These are phyloP conservation scores for Scaptodrosophila lebanonensis DNA, from an alignment of 1,140 invertebrate genomes.

Conservation along the genomic window DNA sequence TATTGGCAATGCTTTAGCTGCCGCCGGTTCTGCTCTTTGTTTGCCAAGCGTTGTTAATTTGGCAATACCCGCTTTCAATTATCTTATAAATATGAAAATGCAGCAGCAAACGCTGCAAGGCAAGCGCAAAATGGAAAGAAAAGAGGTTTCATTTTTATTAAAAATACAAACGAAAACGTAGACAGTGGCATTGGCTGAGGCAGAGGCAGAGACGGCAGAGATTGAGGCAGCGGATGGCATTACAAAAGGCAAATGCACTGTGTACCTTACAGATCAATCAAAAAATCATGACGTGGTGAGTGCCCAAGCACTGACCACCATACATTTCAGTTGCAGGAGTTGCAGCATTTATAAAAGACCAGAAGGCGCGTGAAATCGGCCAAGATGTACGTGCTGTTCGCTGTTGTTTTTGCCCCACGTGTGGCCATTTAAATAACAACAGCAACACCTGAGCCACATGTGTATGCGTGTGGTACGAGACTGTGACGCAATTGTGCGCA, in stretches of 20 bases:
- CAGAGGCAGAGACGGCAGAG: no score
- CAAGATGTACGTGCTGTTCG: no score
- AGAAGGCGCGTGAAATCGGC: no score
- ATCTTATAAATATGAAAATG: slow-evolving; percentile 78
- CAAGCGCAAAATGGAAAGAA: slow-evolving; percentile 47
- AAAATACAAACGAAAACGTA: slow-evolving; percentile 28
- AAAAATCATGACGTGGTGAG: slow-evolving; percentile 59
- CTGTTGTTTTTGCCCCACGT: no score
- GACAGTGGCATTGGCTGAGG: neutral
- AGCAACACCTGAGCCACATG: neutral
- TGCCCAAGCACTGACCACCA: neutral
- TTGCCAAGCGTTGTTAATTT: slow-evolving; percentile 76
- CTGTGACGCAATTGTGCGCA: slow-evolving; percentile 61
- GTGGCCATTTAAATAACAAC: slow-evolving; percentile 13
- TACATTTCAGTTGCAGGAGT: no score
- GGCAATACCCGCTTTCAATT: slow-evolving; percentile 77
- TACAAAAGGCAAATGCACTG: slow-evolving; percentile 65
- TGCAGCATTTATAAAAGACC: no score
- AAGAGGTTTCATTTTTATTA: slow-evolving; percentile 73
- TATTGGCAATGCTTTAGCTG: slow-evolving; percentile 46
- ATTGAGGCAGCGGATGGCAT: no score
- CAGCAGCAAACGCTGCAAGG: slow-evolving; percentile 66
- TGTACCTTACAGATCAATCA: slow-evolving; percentile 76
- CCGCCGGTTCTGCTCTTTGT: slow-evolving; percentile 46
- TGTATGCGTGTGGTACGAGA: slow-evolving; percentile 21